Evolutionary conservation across 2,888 invertebrate genomes (phyloP).

Genomic region (Phasia obesa): DNA sequence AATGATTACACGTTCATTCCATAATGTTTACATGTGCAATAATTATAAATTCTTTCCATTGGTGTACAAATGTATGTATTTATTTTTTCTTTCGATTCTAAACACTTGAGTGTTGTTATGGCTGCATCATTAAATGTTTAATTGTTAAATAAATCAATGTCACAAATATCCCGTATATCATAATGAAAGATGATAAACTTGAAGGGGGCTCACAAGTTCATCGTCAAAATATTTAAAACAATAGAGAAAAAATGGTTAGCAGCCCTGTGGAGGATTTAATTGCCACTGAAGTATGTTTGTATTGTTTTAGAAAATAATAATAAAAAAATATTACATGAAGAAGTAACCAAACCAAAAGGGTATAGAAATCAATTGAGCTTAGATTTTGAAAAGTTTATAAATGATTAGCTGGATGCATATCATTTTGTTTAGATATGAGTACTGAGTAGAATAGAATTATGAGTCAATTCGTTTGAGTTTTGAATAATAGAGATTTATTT

Average conservation of each 20-base stretch:
- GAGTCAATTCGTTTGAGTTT: not conserved
- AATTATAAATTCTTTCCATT: constrained; percentile 69
- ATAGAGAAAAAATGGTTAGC: constrained; percentile 36
- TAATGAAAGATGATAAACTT: constrained; percentile 47
- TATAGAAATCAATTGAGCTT: constrained; percentile 30
- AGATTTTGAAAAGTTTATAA: constrained; percentile 53
- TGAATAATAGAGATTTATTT: too few species aligned
- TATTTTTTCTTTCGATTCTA: constrained; percentile 21
- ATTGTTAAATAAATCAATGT: constrained; percentile 73
- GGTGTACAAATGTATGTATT: not conserved
- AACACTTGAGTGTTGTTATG: constrained; percentile 35
- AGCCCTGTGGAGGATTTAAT: constrained; percentile 64
- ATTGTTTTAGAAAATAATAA: constrained; percentile 58
- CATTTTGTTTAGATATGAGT: not conserved
- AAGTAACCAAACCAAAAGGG: not conserved
- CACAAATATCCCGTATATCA: constrained; percentile 68
- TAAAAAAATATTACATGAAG: constrained; percentile 7
- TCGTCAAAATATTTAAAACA: constrained; percentile 18
- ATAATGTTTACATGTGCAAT: constrained; percentile 72
- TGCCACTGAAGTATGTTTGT: constrained; percentile 63
- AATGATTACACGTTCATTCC: constrained; percentile 53
- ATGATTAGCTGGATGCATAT: constrained; percentile 26
- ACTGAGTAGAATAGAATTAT: too few species aligned
- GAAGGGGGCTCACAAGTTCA: constrained; percentile 39
- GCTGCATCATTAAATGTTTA: constrained; percentile 59